Percentiles rank a stretch among this genome's conserved stretches.
phyloP scores from a whole-genome alignment of 2,113 vertebrate genomes.

The Corythornis madagascariensis region DNA sequence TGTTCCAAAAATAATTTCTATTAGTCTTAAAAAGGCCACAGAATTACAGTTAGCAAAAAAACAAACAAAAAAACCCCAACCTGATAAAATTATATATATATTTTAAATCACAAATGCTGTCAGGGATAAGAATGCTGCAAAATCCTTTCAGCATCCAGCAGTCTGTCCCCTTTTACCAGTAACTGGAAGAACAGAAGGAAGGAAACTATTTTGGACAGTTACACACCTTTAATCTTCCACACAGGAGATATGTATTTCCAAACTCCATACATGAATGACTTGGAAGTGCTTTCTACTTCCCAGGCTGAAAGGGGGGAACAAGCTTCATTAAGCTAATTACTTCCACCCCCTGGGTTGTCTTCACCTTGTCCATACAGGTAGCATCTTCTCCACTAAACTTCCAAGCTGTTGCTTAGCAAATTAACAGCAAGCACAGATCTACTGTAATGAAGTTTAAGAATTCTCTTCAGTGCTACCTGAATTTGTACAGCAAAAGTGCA shows the following conservation, averaged over 20 bases:
- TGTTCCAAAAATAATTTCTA: constrained; percentile 36
- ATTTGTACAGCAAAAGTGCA: neutral
- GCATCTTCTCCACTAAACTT: neutral
- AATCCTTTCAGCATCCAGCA: neutral
- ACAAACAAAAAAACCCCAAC: neutral
- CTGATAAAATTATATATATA: rapidly evolving
- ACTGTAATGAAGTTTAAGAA: neutral
- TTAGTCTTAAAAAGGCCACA: neutral
- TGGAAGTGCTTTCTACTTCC: neutral
- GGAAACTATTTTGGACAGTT: neutral
- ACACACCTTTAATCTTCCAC: neutral
- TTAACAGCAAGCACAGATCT: neutral
- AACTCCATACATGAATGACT: neutral
- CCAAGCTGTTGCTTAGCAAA: neutral
- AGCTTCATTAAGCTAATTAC: neutral
- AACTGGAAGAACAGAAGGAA: neutral
- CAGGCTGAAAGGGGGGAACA: neutral
- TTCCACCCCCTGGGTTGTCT: neutral
- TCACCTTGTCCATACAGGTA: neutral
- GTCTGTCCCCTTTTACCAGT: neutral
- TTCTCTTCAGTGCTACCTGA: neutral
- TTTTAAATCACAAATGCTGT: neutral
- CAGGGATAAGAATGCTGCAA: neutral
- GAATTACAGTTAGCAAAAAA: neutral
- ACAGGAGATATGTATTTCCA: neutral